Evolutionary conservation across 2,888 invertebrate species (phyloP), one percentile per base, ranked within the genome.

Genomic region (Sarcophaga caerulescens): DNA sequence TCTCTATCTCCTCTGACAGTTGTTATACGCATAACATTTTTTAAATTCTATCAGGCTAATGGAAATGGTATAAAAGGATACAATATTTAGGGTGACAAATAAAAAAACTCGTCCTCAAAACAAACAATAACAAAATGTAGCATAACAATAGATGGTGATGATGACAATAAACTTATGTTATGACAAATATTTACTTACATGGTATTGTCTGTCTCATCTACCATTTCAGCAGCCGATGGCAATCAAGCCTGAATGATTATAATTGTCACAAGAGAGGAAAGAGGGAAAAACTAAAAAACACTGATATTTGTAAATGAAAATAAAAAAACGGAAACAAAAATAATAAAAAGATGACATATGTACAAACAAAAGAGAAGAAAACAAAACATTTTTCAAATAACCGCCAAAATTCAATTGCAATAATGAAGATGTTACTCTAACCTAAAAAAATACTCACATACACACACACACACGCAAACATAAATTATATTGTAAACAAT

Each of bases 121-220:
- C 25, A 73, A 77, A 78, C 69, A 85, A 75, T 10, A 45, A 52
- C 21, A 44, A 73, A 70, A 52, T 4, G 25, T 12, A 23, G n/a
- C 45, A 59, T 14, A 78, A 79, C 81, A 85, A 82, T 75, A 70
- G 75, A 69, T 57, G 25, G 62, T n/a, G 45, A 47, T 45, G 35
- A 75, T 76, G 86, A 86, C 86, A 81, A 81, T 78, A 86, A 86
- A 78, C 86, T 35, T 86, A 86, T 86, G 86, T 84, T 84, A 78
- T 66, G 78, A 71, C 74, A 86, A 81, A 86, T 84, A 84, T 86
- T 85, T 78, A 78, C 78, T 85, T 78, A 78, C 78, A 84, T 75
- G 80, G 74, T 76, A 65, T 86, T 86, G 84, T 81, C 74, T 86
- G 84, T 81, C 74, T 63, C 17, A n/a, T 44, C 25, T 66, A 44